Evolutionary conservation across 2,797 vertebrate genomes (phyloP), one percentile per base, ranked within the genome.

Genomic region (Strix occidentalis): DNA sequence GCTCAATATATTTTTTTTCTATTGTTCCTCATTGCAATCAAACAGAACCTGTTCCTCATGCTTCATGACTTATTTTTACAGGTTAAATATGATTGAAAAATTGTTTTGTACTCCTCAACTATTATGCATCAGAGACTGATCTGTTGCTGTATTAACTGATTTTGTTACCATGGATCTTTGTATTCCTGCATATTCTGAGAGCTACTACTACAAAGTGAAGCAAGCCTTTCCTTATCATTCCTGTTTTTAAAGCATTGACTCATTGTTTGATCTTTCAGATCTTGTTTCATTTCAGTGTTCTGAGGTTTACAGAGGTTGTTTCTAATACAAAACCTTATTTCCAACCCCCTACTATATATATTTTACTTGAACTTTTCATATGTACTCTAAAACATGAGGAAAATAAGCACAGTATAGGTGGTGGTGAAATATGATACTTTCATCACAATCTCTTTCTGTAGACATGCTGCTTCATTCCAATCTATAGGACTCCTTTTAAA

Each of bases 231-330:
- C 81, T 90, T 89, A 68, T 84, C 83, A 60, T 37, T 43, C 31
- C 51, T 90, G 29, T 16, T 80, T 90, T 95, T 95, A 79, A 93
- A 87, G 53, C 90, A 51, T 50, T 76, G 65, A 53, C 56, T 91
- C 53, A 31, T 50, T 78, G 72, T 92, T 82, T 89, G 77, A 87
- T 70, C 58, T 71, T 58, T 39, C 58, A 89, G 51, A 53, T 79
- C 46, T 95, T 18, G n/a, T 75, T 82, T 63, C 33, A 61, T 82
- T 79, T 74, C 48, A 70, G 64, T 37, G 50, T 78, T 79, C 33
- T 76, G 66, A 87, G 48, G 33, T 82, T 74, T 51, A 53, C 56
- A 71, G 84, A 69, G 46, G 54, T 28, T 63, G 13, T 64, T 93
- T 85, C 41, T 79, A 56, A 16, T 61, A n/a, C 29, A 87, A 86